Percentiles rank a stretch among this genome's conserved stretches.
Evolutionary conservation across 2,888 invertebrate genomes (phyloP).

Genomic region (Lepetodrilus schrolli): DNA sequence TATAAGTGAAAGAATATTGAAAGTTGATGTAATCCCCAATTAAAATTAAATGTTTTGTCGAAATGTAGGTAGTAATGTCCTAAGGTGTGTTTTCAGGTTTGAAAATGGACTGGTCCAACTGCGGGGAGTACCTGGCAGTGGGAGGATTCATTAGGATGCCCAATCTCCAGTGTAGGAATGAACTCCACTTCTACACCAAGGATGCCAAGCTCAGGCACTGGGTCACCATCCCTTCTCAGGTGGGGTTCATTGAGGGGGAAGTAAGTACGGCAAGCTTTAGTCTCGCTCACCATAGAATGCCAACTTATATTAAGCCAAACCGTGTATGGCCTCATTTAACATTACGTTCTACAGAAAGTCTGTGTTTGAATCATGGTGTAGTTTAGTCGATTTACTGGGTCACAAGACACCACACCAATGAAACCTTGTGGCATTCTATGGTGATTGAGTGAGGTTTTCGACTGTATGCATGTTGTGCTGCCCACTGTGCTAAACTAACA

Average conservation of each 20-base stretch:
- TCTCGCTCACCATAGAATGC: not conserved
- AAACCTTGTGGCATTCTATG: not conserved
- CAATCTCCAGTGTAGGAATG: slow-evolving; percentile 76
- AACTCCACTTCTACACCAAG: slow-evolving; percentile 93
- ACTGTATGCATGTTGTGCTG: no score
- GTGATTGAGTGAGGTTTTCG: no score
- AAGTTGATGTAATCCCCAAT: no score
- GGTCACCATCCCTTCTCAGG: slow-evolving; percentile 69
- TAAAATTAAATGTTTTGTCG: no score
- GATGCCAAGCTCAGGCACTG: slow-evolving; percentile 84
- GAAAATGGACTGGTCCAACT: slow-evolving; percentile 96
- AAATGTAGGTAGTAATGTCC: no score
- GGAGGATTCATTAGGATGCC: slow-evolving; percentile 80
- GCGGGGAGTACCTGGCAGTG: slow-evolving; percentile 91
- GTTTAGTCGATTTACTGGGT: no score
- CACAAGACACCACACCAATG: no score
- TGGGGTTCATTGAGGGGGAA: slow-evolving; percentile 41
- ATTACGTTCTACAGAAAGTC: no score
- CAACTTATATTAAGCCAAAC: not conserved
- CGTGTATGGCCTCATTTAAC: not conserved
- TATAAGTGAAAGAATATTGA: no score
- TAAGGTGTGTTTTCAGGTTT: slow-evolving; percentile 68
- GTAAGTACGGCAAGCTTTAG: not conserved
- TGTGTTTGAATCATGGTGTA: no score
- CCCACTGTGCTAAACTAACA: no score